Evolutionary conservation across 1,140 invertebrate species (phyloP), one percentile per base, ranked within the genome.

Genomic region (Brachionus calyciflorus): DNA sequence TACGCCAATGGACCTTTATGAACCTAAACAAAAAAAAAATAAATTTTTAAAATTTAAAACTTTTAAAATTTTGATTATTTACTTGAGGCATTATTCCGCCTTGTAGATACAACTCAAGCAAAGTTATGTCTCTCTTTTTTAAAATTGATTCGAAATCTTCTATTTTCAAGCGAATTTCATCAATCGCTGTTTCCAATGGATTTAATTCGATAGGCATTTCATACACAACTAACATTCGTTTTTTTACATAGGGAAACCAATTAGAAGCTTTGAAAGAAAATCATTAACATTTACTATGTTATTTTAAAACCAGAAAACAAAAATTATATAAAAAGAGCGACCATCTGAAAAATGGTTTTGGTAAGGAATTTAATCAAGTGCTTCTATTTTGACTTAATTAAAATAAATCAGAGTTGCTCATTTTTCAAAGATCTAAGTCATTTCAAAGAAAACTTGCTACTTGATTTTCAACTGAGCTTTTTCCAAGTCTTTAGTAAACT

Each of bases 111-210:
- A 73, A 30, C 26, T 73, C 69, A 9, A 68, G 19, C n/a, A 77
- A 37, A 2, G 77, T 77, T 5, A 77, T 46, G 30, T 77, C 77
- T 46, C 44, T 77, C 69, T 55, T 53, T 46, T 40, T 68, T 19
- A 73, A 21, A 24, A 73, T 55, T 12, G 7, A 28, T 3, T 73
- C 69, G 30, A 76, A 76, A 30, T 76, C 73, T 17, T 76, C 73
- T n/a, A 51, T 53, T 79, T 84, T 85, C n/a, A 37, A 88, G 82
- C 91, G 89, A 92, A 96, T 95, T 85, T 95, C 93, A 82, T 94
- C 91, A 49, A 96, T 89, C 51, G 94, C 93, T 9, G 95, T 93
- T 86, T 96, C 93, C 80, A 96, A 95, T 1, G 94, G 94, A 80
- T 89, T 90, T 65, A 94, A 86, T 82, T 94, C 91, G 77, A 90